These are phyloP conservation scores for Drosophila subpulchrella DNA, from an alignment of 1,140 invertebrate genomes.

Conservation along the genomic window DNA sequence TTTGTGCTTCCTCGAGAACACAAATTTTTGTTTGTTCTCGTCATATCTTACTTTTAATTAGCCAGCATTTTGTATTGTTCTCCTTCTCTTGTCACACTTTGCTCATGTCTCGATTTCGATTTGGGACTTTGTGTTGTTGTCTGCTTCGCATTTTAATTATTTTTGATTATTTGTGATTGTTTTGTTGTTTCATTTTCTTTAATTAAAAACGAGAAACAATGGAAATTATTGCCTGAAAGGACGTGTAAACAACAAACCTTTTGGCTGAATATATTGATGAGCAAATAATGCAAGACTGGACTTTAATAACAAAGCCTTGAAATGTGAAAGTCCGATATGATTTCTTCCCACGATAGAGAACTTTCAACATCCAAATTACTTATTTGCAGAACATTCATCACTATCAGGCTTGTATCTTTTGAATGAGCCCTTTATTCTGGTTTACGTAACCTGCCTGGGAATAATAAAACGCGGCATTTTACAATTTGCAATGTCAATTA, in stretches of 20 bases:
- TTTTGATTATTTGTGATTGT: slow-evolving; percentile 51
- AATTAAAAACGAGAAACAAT: slow-evolving; percentile 61
- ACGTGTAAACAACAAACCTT: slow-evolving; percentile 38
- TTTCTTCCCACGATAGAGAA: background rate
- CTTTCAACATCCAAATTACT: slow-evolving; percentile 30
- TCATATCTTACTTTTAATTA: slow-evolving; percentile 56
- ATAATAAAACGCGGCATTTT: slow-evolving; percentile 55
- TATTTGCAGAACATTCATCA: slow-evolving; percentile 35
- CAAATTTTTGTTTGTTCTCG: slow-evolving; percentile 38
- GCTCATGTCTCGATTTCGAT: slow-evolving; percentile 29
- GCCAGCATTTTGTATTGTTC: slow-evolving; percentile 45
- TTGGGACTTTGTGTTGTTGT: slow-evolving; percentile 25
- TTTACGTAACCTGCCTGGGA: slow-evolving; percentile 43
- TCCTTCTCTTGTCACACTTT: slow-evolving; percentile 31
- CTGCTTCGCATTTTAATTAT: slow-evolving; percentile 49
- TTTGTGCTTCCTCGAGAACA: slow-evolving; percentile 50
- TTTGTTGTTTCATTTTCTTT: slow-evolving; percentile 46
- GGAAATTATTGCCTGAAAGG: slow-evolving; percentile 44
- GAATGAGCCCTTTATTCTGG: background rate
- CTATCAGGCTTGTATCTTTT: slow-evolving; percentile 25
- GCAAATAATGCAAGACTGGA: slow-evolving; percentile 21
- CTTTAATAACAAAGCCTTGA: background rate
- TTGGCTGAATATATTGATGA: slow-evolving; percentile 9
- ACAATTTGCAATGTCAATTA: slow-evolving; percentile 74
- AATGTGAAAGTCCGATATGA: no score